Conservation (phyloP, 1,140 invertebrate genomes). For the Venustaconcha ellipsiformis region DNA sequence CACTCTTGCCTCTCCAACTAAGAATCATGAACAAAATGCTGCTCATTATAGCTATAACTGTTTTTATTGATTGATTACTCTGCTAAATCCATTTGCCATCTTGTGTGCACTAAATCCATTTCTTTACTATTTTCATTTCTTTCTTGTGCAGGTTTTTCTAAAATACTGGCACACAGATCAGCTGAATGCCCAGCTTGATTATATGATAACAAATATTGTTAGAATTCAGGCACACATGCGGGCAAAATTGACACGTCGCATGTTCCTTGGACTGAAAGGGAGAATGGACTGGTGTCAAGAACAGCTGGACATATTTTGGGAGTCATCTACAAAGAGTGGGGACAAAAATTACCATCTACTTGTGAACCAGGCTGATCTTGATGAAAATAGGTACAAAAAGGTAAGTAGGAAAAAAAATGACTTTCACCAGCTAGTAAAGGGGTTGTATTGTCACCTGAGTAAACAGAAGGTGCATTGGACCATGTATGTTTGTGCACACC, state of each 20-base stretch:
- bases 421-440: no score
- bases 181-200: slow-evolving; percentile 78
- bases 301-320: slow-evolving; percentile 11
- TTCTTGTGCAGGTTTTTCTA: slow-evolving; percentile 77
- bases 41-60: no score
- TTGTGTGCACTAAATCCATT: no score
- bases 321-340: background rate
- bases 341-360: slow-evolving; percentile 32
- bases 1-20: no score
- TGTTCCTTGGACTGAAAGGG: slow-evolving; percentile 33
- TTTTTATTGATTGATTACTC: no score
- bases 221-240: slow-evolving; percentile 79
- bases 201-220: slow-evolving; percentile 78
- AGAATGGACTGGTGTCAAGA: background rate
- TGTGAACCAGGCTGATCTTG: slow-evolving; percentile 33
- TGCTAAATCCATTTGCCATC: no score
- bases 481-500: no score
- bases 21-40: no score
- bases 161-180: slow-evolving; percentile 90
- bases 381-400: slow-evolving; percentile 20
- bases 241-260: slow-evolving; percentile 76
- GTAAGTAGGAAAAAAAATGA: slow-evolving; percentile 5
- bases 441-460: no score
- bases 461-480: no score
- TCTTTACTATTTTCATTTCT: background rate